Evolutionary conservation across 1,140 invertebrate genomes (phyloP).

Genomic region (Pseudomyrmex gracilis): DNA sequence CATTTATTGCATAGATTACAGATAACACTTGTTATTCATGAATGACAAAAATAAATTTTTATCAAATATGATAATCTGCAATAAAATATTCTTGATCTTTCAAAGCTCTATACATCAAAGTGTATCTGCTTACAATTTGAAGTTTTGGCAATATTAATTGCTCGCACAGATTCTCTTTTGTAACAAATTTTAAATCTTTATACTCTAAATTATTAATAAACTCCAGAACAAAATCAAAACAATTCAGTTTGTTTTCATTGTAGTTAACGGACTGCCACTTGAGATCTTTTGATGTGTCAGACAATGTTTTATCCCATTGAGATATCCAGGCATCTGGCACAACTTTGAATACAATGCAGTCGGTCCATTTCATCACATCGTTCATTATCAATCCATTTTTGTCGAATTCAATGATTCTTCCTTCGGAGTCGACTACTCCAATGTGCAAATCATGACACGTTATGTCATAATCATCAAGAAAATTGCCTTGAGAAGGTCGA

Average conservation of each 20-base stretch:
- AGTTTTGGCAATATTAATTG: slow-evolving; percentile 82
- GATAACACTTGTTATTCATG: slow-evolving; percentile 4
- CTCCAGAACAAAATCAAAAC: slow-evolving; percentile 81
- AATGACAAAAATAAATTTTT: slow-evolving; percentile 18
- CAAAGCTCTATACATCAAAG: slow-evolving; percentile 76
- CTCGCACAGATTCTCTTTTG: slow-evolving; percentile 80
- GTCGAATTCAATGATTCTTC: slow-evolving; percentile 80
- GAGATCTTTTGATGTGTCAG: slow-evolving; percentile 57
- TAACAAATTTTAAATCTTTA: slow-evolving; percentile 72
- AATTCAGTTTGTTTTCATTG: slow-evolving; percentile 76
- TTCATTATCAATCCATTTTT: slow-evolving; percentile 77
- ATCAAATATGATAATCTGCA: slow-evolving; percentile 23
- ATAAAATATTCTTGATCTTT: slow-evolving; percentile 70
- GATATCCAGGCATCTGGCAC: slow-evolving; percentile 79
- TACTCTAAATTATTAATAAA: slow-evolving; percentile 81
- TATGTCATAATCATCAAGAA: slow-evolving; percentile 77
- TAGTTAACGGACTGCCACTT: slow-evolving; percentile 80
- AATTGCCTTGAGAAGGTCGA: slow-evolving; percentile 80
- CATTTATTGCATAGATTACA: slow-evolving; percentile 27
- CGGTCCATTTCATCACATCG: slow-evolving; percentile 77
- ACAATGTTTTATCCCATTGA: slow-evolving; percentile 80
- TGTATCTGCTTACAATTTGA: slow-evolving; percentile 78
- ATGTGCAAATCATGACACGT: slow-evolving; percentile 79
- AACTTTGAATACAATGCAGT: slow-evolving; percentile 76
- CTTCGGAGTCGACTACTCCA: slow-evolving; percentile 78